Evolutionary conservation across 2,888 invertebrate genomes (phyloP), one percentile per base, ranked within the genome.

Genomic region (Tenthredo distinguenda): DNA sequence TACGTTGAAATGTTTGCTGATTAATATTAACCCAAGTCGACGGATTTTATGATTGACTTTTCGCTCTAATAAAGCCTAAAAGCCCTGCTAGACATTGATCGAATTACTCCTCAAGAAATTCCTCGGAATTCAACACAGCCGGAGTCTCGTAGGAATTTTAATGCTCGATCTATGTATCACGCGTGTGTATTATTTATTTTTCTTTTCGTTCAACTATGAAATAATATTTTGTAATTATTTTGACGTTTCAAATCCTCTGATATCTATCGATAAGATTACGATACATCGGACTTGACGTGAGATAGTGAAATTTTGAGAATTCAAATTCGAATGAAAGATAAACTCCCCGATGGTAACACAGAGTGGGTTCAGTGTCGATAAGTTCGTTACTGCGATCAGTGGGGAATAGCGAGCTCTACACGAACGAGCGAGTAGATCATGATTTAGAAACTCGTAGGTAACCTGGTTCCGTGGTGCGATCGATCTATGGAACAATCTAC

Each of bases 51-150:
- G 81, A 81, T 74, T 43, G 74, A 74, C 74, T 74, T 43, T 74
- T 74, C 21, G 74, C 10, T 81, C 58, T 40, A 21, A 31, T 55
- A 58, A 81, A 62, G 37, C 62, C 12, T 40, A 40, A 81, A 81
- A 81, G 81, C 81, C 58, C 18, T 81, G 55, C 40, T 40, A 81
- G 81, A 81, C 81, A 50, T 81, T 81, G 81, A 81, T 81, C 40
- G 62, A 81, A 81, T 81, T 15, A 62, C 9, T 31, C 12, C 9
- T 18, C 37, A 40, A 21, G 12, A 37, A 81, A 81, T 81, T 81
- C 37, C 26, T 15, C n/a, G 21, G 34, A 62, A 81, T 81, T 81
- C 31, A 50, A 21, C 74, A 18, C 40, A 40, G 74, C 21, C 26
- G 15, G 0, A 0, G 5, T 37, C 40, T 43, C 43, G 26, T 26